Evolutionary conservation across 2,888 invertebrate species (phyloP), one percentile per base, ranked within the genome.

Genomic region (Alentia gelatinosa): DNA sequence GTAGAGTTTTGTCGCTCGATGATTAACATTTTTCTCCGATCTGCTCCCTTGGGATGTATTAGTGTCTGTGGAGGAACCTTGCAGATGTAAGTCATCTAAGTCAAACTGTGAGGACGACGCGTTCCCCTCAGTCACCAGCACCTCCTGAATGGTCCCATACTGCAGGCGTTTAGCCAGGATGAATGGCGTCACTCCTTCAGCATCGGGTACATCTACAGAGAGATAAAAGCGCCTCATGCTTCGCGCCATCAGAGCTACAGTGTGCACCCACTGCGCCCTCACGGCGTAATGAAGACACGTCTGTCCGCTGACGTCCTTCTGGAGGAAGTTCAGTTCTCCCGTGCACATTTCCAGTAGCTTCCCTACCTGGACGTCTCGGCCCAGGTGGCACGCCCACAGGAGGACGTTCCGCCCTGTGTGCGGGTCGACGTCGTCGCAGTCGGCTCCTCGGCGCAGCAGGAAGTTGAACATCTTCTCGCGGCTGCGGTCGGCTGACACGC

Each of bases 401-500:
- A 89, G 47, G 15, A 42, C 40, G 42, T 89, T 75, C 26, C 89
- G n/a, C 15, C 89, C 89, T 12, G 74, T 89, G n/a, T 4, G 26
- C 0, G 39, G 12, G 26, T 89, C 89, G 9, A 37, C 15, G 33
- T 33, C 68, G 19, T 40, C 75, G n/a, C 3, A 4, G 26, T 12
- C 30, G 33, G 89, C 89, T 9, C 89, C 89, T 19, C 30, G 39
- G 26, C 75, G n/a, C 42, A 89, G 40, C 40, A 89, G 63, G 37
- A 89, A 40, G 26, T 89, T 74, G 30, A 89, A 75, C 89, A 89
- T 89, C 47, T 89, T 89, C 42, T 42, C 19, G n/a, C 89, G 30
- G n/a, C 26, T 23, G 35, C 40, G 40, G 30, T 89, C 89, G n/a
- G 56, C 75, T 12, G 50, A 12, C 0, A 89, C 42, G 37, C 63